These are phyloP conservation scores for Hydractinia echinata DNA, from an alignment of 30 jellyfish, hydroid and myxozoan genomes.

Conservation along the genomic window DNA sequence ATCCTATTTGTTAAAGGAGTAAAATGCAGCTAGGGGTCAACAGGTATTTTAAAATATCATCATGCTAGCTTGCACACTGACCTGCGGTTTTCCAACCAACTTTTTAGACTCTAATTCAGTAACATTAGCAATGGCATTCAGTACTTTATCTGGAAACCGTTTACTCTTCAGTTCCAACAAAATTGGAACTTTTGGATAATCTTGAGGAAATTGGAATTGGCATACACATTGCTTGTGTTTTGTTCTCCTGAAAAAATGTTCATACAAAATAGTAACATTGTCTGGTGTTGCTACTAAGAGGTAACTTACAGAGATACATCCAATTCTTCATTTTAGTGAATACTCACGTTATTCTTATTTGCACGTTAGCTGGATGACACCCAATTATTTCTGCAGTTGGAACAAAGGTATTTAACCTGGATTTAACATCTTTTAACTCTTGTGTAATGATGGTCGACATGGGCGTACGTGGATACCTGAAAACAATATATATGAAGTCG, in stretches of 20 bases:
- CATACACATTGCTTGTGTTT: constrained; percentile 60
- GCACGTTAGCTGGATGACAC: constrained; percentile 63
- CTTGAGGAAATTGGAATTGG: constrained; percentile 76
- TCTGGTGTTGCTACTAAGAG: too few species aligned
- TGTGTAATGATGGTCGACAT: constrained; percentile 39
- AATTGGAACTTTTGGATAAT: constrained; percentile 62
- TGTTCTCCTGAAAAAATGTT: constrained; percentile 50
- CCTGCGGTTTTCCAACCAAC: constrained; percentile 76
- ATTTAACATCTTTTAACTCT: constrained; percentile 60
- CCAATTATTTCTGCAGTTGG: constrained; percentile 61
- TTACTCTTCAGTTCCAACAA: constrained; percentile 74
- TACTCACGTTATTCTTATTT: constrained; percentile 56
- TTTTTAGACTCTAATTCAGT: constrained; percentile 77
- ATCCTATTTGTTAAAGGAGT: too few species aligned
- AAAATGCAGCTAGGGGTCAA: too few species aligned
- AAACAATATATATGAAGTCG: too few species aligned
- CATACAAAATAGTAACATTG: neutral
- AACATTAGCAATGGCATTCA: constrained; percentile 32
- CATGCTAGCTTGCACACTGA: neutral
- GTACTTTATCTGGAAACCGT: constrained; percentile 57
- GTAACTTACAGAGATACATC: too few species aligned
- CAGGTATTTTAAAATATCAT: neutral
- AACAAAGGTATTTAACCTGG: constrained; percentile 44
- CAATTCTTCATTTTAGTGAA: neutral
- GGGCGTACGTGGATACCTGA: neutral